phyloP scores from a whole-genome alignment of 2,113 vertebrate species.

The Pipa parva region DNA sequence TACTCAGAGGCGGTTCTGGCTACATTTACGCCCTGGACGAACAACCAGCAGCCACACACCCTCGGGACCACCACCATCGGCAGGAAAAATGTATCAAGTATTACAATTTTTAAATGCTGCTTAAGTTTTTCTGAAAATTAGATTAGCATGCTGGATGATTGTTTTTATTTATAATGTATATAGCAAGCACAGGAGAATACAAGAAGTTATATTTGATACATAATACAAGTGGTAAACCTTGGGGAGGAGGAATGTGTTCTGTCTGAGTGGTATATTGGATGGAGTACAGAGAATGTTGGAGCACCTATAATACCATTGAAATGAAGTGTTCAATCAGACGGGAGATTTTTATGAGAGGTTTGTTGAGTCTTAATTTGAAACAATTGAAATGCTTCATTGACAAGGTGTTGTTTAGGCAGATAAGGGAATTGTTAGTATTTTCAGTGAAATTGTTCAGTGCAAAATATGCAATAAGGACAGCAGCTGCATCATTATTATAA shows the following conservation, averaged over 20 bases:
- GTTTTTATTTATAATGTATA: too few relatives aligned
- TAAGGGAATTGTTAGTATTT: constrained; percentile 12
- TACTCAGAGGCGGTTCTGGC: too few relatives aligned
- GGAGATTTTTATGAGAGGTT: constrained; percentile 35
- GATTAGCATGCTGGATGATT: too few relatives aligned
- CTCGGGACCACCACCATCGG: too few relatives aligned
- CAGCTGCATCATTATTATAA: too few relatives aligned
- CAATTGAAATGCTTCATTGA: constrained; percentile 33
- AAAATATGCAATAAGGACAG: too few relatives aligned
- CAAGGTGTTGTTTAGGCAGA: constrained; percentile 7
- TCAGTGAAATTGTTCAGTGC: neutral
- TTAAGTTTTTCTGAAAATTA: too few relatives aligned
- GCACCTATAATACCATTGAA: constrained; percentile 23
- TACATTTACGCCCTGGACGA: too few relatives aligned
- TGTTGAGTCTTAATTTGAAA: constrained; percentile 36
- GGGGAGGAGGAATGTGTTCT: constrained; percentile 31
- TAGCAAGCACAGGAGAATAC: constrained; percentile 17
- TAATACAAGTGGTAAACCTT: constrained; percentile 25
- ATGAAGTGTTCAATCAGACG: constrained; percentile 37
- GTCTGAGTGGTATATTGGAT: constrained; percentile 40
- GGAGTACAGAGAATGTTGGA: constrained; percentile 25
- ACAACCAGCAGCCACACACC: too few relatives aligned
- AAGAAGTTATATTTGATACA: constrained; percentile 9
- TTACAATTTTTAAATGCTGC: too few relatives aligned
- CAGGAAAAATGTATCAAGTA: too few relatives aligned